Base-by-base conservation (phyloP, 2,113 vertebrate species). In the Oryzias woworae region DNA sequence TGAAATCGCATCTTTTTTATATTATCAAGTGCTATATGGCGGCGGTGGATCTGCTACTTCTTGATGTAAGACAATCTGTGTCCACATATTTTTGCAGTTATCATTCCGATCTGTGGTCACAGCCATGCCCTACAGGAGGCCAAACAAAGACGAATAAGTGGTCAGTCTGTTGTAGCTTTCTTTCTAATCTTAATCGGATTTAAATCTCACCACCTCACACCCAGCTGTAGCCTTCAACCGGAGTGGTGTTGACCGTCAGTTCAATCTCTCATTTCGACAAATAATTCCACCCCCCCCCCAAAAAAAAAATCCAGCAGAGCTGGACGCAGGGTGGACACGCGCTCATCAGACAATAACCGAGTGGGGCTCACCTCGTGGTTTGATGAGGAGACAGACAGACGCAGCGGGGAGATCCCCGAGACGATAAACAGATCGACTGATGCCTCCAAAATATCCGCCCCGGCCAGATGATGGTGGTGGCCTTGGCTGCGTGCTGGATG, bases 331-430 rank as follows among this genome's bases (percentile, higher is more conserved):
- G 53, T 36, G 69, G 81, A 45, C 80, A 76, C 56, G 17, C 48
- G 75, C 62, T 43, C 73, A 71, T 66, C 81, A 83, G 54, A 88
- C 75, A 82, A 85, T 72, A 79, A 83, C 71, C 15, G 61, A 74
- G 13, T 66, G 20, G 69, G 57, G 87, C 90, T 92, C 87, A 92
- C 92, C 91, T 89, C 84, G 89, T 89, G 89, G 56, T 81, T 47
- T 69, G 73, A 69, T 62, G 69, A 69, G 71, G 81, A 86, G 74
- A 69, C 70, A 68, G 75, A 57, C 67, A 63, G 77, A 58, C 67
- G 8, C 72, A 63, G 31, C 61, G 24, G 36, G 28, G 56, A 7
- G 48, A 22, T 26, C 23, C 41, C 56, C 51, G 57, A 31, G 65
- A 66, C 54, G 26, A 80, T 48, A 47, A 48, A 20, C 26, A 36